Base-by-base conservation (phyloP, 2,797 vertebrate species). In the Takifugu ocellatus region DNA sequence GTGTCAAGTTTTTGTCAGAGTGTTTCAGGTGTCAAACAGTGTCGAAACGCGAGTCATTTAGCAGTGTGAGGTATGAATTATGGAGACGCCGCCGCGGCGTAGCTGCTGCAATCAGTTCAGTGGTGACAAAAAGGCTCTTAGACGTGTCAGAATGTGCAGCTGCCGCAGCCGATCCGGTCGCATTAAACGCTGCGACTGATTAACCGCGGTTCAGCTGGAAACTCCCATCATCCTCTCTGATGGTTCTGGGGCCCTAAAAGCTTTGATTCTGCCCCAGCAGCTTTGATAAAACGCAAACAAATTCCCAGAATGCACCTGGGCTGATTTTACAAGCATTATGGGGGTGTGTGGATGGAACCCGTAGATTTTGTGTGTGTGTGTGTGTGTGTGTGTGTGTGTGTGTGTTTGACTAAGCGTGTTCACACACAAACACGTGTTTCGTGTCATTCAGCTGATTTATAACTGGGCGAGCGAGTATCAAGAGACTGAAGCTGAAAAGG, bases 31-130 rank as follows among this genome's bases (percentile, higher is more conserved):
- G 83, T 86, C 78, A 85, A 79, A 68, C 73, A 55, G 75, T 74
- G 75, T 72, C 61, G 70, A 82, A 77, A 79, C 49, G 64, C 54
- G 74, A 84, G 61, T 73, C 80, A 67, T 84, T 88, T 88, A 88
- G 51, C 70, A 7, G 82, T 56, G 81, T 84, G 80, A 82, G 79
- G 77, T 56, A 70, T 83, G 82, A 82, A 80, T 79, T 75, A 79
- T 63, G 56, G 58, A 66, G 70, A 59, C 25, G 54, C 72, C 59
- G 49, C 71, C 25, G 16, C 63, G 55, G 68, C 49, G 71, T 51
- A 66, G 43, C 10, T 31, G 5, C 44, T 52, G 50, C 49, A 66
- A 77, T 68, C 66, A 60, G 46, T 67, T 63, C 26, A 16, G 42
- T 10, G 33, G 49, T 53, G 71, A 72, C 64, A 70, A 78, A 79